Conservation (phyloP, 1,140 invertebrate genomes). For the Panagrolaimus sp. region DNA sequence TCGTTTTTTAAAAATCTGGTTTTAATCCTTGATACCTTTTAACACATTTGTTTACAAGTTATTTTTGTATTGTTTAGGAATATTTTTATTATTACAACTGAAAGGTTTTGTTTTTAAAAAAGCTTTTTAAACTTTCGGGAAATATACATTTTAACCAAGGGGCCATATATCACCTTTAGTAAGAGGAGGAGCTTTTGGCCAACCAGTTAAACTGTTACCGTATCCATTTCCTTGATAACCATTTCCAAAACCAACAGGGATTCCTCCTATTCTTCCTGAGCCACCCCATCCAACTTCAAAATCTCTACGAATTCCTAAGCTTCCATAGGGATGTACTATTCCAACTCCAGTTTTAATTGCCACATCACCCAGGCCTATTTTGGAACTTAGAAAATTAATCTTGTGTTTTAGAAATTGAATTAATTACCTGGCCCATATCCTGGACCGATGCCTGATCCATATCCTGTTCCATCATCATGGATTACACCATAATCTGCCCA, state of each 20-base stretch:
- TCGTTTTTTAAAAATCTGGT: neutral
- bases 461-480: conserved; percentile 16
- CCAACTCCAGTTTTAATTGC: conserved; percentile 22
- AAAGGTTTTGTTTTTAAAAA: conserved; percentile 4
- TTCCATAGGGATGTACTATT: conserved; percentile 15
- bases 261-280: conserved; percentile 23
- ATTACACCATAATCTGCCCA: conserved; percentile 19
- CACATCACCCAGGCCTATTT: conserved; percentile 21
- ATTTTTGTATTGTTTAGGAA: neutral
- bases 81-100: neutral
- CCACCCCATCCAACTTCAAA: conserved; percentile 23
- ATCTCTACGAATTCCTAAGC: conserved; percentile 17
- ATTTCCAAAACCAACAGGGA: conserved; percentile 21
- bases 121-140: neutral
- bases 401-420: neutral
- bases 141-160: neutral
- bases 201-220: conserved; percentile 11
- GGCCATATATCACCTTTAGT: conserved; percentile 5
- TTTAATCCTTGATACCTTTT: neutral
- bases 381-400: neutral
- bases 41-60: neutral
- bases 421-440: conserved; percentile 15
- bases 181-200: conserved; percentile 17
- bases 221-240: conserved; percentile 19
- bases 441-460: conserved; percentile 17